These are phyloP conservation scores for Abscondita cerata DNA, from an alignment of 2,888 invertebrate genomes.

Conservation along the genomic window DNA sequence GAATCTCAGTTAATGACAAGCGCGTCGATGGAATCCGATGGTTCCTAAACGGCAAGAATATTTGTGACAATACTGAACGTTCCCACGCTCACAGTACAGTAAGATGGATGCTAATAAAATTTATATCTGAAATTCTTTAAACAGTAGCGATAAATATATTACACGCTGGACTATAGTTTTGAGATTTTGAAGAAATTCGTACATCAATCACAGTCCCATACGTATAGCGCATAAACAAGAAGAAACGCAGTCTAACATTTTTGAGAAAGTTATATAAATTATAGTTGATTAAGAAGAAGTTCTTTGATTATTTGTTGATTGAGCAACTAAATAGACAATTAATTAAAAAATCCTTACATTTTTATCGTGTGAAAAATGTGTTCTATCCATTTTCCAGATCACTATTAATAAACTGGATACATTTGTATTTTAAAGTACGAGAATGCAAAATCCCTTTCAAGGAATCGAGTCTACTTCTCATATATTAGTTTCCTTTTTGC, in stretches of 20 bases:
- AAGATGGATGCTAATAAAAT: constrained; percentile 41
- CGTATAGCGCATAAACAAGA: constrained; percentile 33
- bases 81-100: constrained; percentile 60
- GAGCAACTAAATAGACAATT: constrained; percentile 34
- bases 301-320: constrained; percentile 33
- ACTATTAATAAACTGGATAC: constrained; percentile 16
- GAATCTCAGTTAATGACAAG: constrained; percentile 49
- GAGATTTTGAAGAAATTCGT: constrained; percentile 44
- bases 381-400: constrained; percentile 21
- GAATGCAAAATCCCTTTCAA: constrained; percentile 24
- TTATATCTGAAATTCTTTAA: constrained; percentile 41
- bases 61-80: constrained; percentile 65
- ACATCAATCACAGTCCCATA: constrained; percentile 42
- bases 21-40: constrained; percentile 55
- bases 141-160: constrained; percentile 52
- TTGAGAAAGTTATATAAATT: constrained; percentile 34
- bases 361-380: constrained; percentile 36
- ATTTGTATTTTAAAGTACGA: constrained; percentile 19
- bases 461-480: constrained; percentile 18
- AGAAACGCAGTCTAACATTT: constrained; percentile 31
- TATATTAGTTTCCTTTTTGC: constrained; percentile 33
- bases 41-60: constrained; percentile 52
- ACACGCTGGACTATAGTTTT: constrained; percentile 48
- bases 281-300: constrained; percentile 34
- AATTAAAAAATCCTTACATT: constrained; percentile 26